phyloP scores from a whole-genome alignment of 2,797 vertebrate genomes.

The Tauraco hartlaubi region DNA sequence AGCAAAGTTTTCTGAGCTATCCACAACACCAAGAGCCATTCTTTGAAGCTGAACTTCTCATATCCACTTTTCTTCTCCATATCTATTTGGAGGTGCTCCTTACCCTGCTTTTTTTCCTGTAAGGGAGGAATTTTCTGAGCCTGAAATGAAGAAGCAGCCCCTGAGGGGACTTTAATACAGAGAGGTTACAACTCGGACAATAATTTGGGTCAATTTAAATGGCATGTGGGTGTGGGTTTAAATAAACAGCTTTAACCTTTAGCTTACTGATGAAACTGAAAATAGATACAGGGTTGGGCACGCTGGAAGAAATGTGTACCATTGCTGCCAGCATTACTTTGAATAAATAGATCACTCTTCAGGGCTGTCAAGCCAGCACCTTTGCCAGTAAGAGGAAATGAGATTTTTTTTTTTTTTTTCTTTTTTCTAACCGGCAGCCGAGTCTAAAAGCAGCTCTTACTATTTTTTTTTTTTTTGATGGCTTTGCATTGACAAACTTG shows the following conservation, averaged over 20 bases:
- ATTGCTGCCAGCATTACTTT: constrained; percentile 55
- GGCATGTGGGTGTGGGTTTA: constrained; percentile 63
- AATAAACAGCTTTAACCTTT: constrained; percentile 74
- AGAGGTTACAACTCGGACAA: constrained; percentile 54
- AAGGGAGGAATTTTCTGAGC: constrained; percentile 60
- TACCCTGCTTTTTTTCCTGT: not conserved
- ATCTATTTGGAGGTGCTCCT: constrained; percentile 31
- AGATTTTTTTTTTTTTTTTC: not conserved
- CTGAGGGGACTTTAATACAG: constrained; percentile 41
- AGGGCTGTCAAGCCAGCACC: constrained; percentile 41
- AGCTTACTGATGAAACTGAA: constrained; percentile 49
- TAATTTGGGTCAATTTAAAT: constrained; percentile 73
- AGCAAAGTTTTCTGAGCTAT: not conserved
- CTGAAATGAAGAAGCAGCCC: constrained; percentile 54
- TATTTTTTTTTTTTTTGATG: not conserved
- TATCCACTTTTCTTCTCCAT: constrained; percentile 11
- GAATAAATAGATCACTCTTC: constrained; percentile 62
- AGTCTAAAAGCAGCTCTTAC: not conserved
- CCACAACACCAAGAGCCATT: not conserved
- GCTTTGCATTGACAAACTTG: not conserved
- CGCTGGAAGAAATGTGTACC: constrained; percentile 11
- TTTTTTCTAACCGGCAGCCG: not conserved
- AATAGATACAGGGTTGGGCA: constrained; percentile 27
- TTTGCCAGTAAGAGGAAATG: not conserved
- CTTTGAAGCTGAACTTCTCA: constrained; percentile 15